Evolutionary conservation across 53 echinoderm and acorn worm genomes (phyloP).

Genomic region (Echinarachnius parma): DNA sequence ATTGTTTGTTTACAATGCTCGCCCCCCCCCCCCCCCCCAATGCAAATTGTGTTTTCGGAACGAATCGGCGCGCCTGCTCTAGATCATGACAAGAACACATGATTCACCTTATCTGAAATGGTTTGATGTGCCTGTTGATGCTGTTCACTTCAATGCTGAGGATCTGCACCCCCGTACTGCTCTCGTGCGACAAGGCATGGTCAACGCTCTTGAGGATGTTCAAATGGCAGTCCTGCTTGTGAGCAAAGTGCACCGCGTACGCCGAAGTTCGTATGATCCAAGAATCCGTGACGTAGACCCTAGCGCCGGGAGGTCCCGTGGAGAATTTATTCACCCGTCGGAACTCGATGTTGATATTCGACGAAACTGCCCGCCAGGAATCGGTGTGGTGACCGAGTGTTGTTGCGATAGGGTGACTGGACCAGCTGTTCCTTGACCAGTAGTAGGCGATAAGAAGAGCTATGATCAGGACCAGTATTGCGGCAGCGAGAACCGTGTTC

Average conservation of each 20-base stretch:
- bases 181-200: constrained; percentile 79
- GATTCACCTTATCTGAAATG: constrained; percentile 73
- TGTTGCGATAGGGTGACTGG: constrained; percentile 71
- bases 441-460: constrained; percentile 33
- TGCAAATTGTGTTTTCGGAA: too few species aligned
- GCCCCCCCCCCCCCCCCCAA: too few species aligned
- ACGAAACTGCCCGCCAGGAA: constrained; percentile 75
- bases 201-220: constrained; percentile 73
- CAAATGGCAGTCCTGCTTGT: constrained; percentile 83
- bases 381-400: constrained; percentile 65
- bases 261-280: constrained; percentile 87
- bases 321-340: constrained; percentile 88
- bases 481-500: constrained; percentile 46
- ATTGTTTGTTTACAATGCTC: too few species aligned
- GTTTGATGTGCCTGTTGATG: constrained; percentile 65
- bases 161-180: constrained; percentile 72
- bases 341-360: constrained; percentile 77
- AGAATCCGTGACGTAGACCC: constrained; percentile 89
- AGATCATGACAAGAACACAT: too few species aligned
- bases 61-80: too few species aligned
- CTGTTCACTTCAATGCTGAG: constrained; percentile 73
- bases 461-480: constrained; percentile 23
- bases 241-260: constrained; percentile 69
- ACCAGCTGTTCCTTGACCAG: constrained; percentile 70
- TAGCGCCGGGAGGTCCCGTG: constrained; percentile 70